phyloP scores from a whole-genome alignment of 2,888 invertebrate genomes.

The Heteromurus nitidus region DNA sequence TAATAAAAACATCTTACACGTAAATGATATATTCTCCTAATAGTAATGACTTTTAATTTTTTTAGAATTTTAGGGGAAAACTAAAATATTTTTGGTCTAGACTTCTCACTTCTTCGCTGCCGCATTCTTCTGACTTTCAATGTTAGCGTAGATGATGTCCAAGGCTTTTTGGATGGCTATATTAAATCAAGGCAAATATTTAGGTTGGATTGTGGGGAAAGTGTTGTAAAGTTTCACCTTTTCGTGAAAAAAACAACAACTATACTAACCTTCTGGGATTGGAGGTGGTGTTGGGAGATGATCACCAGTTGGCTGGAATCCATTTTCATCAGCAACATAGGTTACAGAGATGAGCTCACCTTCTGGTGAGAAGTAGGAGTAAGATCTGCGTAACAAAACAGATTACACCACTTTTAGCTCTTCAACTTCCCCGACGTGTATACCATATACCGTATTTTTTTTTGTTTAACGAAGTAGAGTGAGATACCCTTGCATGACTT shows the following conservation, averaged over 20 bases:
- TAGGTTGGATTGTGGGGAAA: no score
- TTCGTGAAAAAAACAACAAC: conserved; percentile 1
- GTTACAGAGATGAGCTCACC: conserved; percentile 67
- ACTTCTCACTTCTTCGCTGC: conserved; percentile 39
- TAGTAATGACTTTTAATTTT: conserved; percentile 46
- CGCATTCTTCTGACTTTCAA: conserved; percentile 63
- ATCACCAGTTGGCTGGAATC: conserved; percentile 65
- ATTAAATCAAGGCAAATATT: no score
- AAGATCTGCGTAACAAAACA: conserved; percentile 53
- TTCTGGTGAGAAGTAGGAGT: conserved; percentile 70
- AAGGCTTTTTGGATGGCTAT: conserved; percentile 64
- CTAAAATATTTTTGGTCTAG: conserved; percentile 24
- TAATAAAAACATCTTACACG: background rate
- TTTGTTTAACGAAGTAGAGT: no score
- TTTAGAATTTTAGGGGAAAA: conserved; percentile 19
- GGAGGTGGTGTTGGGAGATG: conserved; percentile 73
- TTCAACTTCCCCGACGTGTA: no score
- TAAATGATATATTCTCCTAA: conserved; percentile 2
- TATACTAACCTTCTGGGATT: conserved; percentile 69
- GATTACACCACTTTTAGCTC: background rate
- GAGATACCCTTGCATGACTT: conserved; percentile 69
- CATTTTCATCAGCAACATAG: conserved; percentile 66
- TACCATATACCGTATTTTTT: no score
- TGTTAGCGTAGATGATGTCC: conserved; percentile 70
- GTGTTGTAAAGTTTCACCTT: no score